Percentiles rank a stretch among this genome's conserved stretches.
phyloP scores from a whole-genome alignment of 1,140 invertebrate genomes.

The Hycleus cichorii region DNA sequence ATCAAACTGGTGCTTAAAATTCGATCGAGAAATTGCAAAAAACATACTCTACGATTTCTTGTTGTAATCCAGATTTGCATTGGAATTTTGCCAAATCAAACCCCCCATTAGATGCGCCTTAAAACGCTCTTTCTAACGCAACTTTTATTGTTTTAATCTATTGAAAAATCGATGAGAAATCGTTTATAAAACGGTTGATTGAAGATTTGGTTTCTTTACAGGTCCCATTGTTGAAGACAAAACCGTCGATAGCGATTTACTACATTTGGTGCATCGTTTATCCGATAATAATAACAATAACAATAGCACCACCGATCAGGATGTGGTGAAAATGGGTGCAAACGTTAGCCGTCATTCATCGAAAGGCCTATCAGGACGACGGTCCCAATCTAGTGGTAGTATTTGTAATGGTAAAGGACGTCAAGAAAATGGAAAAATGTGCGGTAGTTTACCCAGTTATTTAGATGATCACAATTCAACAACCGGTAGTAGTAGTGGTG shows the following conservation, averaged over 20 bases:
- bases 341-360: slow-evolving; percentile 64
- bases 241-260: slow-evolving; percentile 19
- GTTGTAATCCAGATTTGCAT: too few relatives aligned
- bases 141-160: too few relatives aligned
- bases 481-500: slow-evolving; percentile 40
- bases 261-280: slow-evolving; percentile 25
- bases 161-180: too few relatives aligned
- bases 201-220: too few relatives aligned
- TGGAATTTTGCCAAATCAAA: too few relatives aligned
- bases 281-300: slow-evolving; percentile 7
- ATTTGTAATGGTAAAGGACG: slow-evolving; percentile 43
- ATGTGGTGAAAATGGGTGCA: slow-evolving; percentile 53
- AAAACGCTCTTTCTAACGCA: too few relatives aligned
- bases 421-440: slow-evolving; percentile 40
- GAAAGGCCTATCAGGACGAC: slow-evolving; percentile 58
- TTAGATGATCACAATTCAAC: slow-evolving; percentile 52
- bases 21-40: too few relatives aligned
- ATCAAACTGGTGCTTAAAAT: too few relatives aligned
- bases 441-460: slow-evolving; percentile 64
- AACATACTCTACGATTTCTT: too few relatives aligned
- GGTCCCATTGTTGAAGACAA: background rate
- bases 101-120: too few relatives aligned
- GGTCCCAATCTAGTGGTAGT: slow-evolving; percentile 61
- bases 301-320: background rate
- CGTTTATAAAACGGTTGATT: too few relatives aligned